These are phyloP conservation scores for Villa cingulata DNA, from an alignment of 2,888 invertebrate species.

Conservation along the genomic window DNA sequence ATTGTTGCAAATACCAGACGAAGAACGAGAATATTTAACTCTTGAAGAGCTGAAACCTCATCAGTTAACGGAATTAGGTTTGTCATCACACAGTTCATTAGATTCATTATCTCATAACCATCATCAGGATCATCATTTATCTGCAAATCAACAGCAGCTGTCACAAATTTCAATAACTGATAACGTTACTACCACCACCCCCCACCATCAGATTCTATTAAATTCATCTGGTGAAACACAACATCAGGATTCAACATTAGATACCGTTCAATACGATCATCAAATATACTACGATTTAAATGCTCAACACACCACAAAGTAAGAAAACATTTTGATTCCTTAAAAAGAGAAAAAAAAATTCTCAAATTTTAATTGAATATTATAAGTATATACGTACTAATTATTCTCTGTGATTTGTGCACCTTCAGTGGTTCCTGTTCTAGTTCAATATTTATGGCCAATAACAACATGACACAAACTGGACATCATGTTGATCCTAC, in stretches of 20 bases:
- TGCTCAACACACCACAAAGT: constrained; percentile 15
- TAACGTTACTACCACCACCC: too few species aligned
- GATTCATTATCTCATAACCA: neutral
- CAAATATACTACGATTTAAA: constrained; percentile 17
- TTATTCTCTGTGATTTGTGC: neutral
- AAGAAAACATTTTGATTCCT: too few species aligned
- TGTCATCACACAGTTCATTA: neutral
- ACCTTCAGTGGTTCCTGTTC: constrained; percentile 2
- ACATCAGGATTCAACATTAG: neutral
- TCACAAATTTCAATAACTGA: neutral
- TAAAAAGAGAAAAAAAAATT: too few species aligned
- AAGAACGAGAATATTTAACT: constrained; percentile 31
- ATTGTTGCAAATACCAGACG: constrained; percentile 31
- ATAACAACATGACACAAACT: constrained; percentile 13
- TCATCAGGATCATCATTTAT: neutral
- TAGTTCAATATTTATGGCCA: constrained; percentile 11
- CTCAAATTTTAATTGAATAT: neutral
- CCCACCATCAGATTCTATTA: too few species aligned
- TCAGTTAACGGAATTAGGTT: constrained; percentile 17
- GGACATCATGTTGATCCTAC: constrained; percentile 12
- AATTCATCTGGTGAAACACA: neutral
- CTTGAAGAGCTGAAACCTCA: constrained; percentile 35
- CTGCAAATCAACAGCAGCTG: neutral
- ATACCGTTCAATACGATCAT: neutral
- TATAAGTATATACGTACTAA: neutral